Evolutionary conservation across 2,113 vertebrate species (phyloP).

Genomic region (Mobula birostris): DNA sequence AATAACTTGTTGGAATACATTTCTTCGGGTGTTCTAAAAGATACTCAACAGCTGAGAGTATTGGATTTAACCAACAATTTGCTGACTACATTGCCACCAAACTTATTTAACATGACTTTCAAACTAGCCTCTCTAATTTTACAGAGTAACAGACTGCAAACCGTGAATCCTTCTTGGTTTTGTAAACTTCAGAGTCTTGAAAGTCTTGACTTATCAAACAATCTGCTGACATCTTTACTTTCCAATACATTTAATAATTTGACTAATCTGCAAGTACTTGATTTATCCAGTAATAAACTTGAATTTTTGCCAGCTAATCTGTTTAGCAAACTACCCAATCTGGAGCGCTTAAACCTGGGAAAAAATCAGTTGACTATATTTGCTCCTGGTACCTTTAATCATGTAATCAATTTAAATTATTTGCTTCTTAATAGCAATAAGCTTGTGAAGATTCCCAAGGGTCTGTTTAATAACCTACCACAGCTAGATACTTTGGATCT

Average conservation of each 20-base stretch:
- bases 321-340: conserved; percentile 43
- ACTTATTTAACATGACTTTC: conserved; percentile 49
- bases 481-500: conserved; percentile 57
- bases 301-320: conserved; percentile 46
- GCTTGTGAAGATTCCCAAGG: conserved; percentile 47
- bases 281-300: conserved; percentile 65
- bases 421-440: conserved; percentile 64
- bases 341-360: conserved; percentile 62
- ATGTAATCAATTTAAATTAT: conserved; percentile 46
- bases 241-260: conserved; percentile 49
- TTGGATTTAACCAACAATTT: conserved; percentile 70
- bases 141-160: conserved; percentile 57
- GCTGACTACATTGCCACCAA: conserved; percentile 50
- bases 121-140: conserved; percentile 61
- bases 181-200: conserved; percentile 49
- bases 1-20: conserved; percentile 61
- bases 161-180: conserved; percentile 50
- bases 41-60: conserved; percentile 51
- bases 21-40: conserved; percentile 51
- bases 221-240: conserved; percentile 51
- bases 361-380: conserved; percentile 59
- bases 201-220: conserved; percentile 63
- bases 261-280: conserved; percentile 52
- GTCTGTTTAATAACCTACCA: conserved; percentile 52
- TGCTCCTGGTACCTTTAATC: conserved; percentile 42